phyloP scores from a whole-genome alignment of 2,797 vertebrate species.

The Aselliscus stoliczkanus region DNA sequence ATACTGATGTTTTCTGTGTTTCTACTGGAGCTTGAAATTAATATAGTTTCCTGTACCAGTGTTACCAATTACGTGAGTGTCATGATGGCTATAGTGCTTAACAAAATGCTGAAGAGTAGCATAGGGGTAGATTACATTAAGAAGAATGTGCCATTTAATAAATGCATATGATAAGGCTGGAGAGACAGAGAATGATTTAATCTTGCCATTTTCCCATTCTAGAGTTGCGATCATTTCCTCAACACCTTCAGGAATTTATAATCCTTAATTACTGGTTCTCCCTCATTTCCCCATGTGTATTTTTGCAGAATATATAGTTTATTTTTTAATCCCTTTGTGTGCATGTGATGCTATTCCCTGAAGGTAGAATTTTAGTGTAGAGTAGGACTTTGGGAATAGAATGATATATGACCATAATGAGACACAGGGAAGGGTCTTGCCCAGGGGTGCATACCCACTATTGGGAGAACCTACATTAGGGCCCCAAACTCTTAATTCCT shows the following conservation, averaged over 20 bases:
- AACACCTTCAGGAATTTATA: not conserved
- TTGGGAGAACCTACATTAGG: not conserved
- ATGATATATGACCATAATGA: not conserved
- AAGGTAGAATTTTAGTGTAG: not conserved
- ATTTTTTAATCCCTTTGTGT: not conserved
- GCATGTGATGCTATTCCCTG: not conserved
- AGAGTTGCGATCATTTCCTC: not conserved
- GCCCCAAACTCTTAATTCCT: not conserved
- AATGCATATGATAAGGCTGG: not conserved
- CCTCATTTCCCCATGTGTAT: not conserved
- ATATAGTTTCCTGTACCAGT: constrained; percentile 27
- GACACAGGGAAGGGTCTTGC: not conserved
- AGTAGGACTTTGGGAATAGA: not conserved
- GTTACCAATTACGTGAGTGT: constrained; percentile 24
- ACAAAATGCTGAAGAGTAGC: not conserved
- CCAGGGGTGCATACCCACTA: not conserved
- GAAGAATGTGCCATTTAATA: not conserved
- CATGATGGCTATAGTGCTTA: not conserved
- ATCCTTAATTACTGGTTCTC: not conserved
- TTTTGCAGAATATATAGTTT: not conserved
- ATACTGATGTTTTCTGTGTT: constrained; percentile 43
- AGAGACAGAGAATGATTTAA: not conserved
- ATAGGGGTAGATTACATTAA: not conserved
- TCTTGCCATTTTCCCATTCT: not conserved
- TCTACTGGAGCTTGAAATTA: constrained; percentile 68